Conservation (phyloP, 2,888 invertebrate species). For the Abrostola tripartita region DNA sequence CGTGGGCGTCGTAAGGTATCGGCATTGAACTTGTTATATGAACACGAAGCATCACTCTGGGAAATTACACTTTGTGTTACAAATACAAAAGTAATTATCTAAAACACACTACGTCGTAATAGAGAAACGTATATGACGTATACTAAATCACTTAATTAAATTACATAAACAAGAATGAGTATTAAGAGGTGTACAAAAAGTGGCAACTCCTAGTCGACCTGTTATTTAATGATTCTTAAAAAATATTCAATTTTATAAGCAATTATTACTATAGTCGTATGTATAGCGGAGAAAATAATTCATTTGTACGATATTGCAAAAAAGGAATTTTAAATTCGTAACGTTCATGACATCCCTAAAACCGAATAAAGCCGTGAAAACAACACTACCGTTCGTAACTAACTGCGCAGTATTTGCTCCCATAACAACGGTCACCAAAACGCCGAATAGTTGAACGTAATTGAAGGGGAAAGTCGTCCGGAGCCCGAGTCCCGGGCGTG, state of each 20-base stretch:
- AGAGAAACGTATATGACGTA: too few relatives aligned
- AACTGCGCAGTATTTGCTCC: not conserved
- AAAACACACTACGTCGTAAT: too few relatives aligned
- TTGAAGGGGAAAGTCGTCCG: conserved; percentile 23
- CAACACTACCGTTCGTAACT: not conserved
- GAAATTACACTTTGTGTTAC: not conserved
- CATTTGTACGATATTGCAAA: too few relatives aligned
- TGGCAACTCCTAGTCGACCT: too few relatives aligned
- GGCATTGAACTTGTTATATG: conserved; percentile 1
- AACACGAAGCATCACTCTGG: not conserved
- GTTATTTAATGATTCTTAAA: too few relatives aligned
- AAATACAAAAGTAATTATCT: not conserved
- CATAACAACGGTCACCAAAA: conserved; percentile 3
- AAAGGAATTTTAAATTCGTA: too few relatives aligned
- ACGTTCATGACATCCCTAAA: not conserved
- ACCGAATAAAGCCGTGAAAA: not conserved
- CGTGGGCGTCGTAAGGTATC: not conserved
- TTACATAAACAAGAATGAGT: too few relatives aligned
- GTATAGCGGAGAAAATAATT: too few relatives aligned
- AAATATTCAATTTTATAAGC: too few relatives aligned
- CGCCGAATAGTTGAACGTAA: conserved; percentile 22
- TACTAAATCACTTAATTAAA: too few relatives aligned
- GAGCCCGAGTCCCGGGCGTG: not conserved
- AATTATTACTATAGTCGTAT: too few relatives aligned
- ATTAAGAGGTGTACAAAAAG: too few relatives aligned